Conservation (phyloP, 2,797 vertebrate species). For the Hippoglossus hippoglossus region DNA sequence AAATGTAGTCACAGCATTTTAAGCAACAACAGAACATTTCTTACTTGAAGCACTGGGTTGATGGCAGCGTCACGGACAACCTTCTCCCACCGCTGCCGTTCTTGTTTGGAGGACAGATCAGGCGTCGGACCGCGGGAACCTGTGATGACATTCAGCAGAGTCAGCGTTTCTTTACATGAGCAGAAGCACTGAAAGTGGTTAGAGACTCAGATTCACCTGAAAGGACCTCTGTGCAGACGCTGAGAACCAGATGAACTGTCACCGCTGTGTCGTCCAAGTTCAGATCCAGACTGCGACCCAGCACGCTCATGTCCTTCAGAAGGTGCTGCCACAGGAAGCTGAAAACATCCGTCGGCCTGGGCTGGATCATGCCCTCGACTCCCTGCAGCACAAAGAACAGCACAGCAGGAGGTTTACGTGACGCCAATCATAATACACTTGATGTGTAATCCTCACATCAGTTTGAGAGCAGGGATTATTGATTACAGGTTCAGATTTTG, state of each 20-base stretch:
- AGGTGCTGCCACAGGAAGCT: conserved; percentile 81
- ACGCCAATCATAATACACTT: too few relatives aligned
- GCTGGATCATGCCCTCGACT: conserved; percentile 74
- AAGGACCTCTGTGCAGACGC: conserved; percentile 16
- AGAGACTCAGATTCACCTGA: conserved; percentile 52
- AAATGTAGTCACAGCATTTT: not conserved
- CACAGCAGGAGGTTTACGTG: not conserved
- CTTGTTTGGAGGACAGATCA: conserved; percentile 63
- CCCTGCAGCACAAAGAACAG: conserved; percentile 48
- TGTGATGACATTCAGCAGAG: conserved; percentile 25
- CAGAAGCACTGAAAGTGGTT: too few relatives aligned
- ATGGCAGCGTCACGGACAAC: conserved; percentile 68
- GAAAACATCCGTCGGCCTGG: conserved; percentile 24
- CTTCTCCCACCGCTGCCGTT: conserved; percentile 78
- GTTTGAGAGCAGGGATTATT: too few relatives aligned
- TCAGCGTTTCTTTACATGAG: not conserved
- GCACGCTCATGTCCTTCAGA: conserved; percentile 71
- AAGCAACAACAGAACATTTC: not conserved
- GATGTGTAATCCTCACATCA: too few relatives aligned
- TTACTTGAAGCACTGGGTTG: conserved; percentile 71
- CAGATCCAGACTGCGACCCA: conserved; percentile 72
- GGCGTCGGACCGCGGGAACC: conserved; percentile 2
- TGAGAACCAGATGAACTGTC: conserved; percentile 77
- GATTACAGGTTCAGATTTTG: too few relatives aligned
- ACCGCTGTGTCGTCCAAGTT: conserved; percentile 78